phyloP scores from a whole-genome alignment of 1,140 invertebrate species.

The Steinernema feltiae region DNA sequence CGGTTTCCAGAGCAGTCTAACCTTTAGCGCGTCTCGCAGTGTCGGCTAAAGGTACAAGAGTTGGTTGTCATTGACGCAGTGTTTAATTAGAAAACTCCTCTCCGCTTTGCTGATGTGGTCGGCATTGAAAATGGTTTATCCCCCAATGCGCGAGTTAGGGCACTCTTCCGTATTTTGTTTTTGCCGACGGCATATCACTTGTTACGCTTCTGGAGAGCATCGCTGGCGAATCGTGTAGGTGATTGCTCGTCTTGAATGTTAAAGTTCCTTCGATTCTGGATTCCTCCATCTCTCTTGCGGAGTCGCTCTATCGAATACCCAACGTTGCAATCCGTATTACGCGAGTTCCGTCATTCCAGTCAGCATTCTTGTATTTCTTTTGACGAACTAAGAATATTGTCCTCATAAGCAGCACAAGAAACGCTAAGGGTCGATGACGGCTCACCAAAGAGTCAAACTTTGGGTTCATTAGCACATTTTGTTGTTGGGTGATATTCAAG shows the following conservation, averaged over 20 bases:
- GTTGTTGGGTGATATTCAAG: neutral
- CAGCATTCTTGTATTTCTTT: no score
- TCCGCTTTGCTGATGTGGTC: neutral
- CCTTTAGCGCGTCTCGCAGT: neutral
- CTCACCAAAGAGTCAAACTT: neutral
- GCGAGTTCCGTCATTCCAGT: no score
- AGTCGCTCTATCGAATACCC: no score
- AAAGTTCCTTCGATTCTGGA: neutral
- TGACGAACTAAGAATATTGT: no score
- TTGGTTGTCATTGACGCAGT: slow-evolving; percentile 13
- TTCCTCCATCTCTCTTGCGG: no score
- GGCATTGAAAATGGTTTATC: slow-evolving; percentile 10
- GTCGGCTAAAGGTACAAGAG: neutral
- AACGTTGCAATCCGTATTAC: no score
- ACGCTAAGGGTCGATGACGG: neutral
- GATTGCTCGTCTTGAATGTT: neutral
- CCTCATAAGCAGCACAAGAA: no score
- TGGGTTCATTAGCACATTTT: slow-evolving; percentile 6
- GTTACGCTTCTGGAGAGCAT: neutral
- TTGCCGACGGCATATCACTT: slow-evolving; percentile 15
- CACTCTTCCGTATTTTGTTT: slow-evolving; percentile 15
- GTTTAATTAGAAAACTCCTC: slow-evolving; percentile 13
- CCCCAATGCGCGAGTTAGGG: slow-evolving; percentile 14
- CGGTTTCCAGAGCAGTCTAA: neutral
- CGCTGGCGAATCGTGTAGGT: neutral